A percentile compares a stretch with the other conserved stretches of the same genome.
These are phyloP conservation scores for Nothoprocta pentlandii DNA, from an alignment of 2,113 vertebrate species.

Conservation along the genomic window DNA sequence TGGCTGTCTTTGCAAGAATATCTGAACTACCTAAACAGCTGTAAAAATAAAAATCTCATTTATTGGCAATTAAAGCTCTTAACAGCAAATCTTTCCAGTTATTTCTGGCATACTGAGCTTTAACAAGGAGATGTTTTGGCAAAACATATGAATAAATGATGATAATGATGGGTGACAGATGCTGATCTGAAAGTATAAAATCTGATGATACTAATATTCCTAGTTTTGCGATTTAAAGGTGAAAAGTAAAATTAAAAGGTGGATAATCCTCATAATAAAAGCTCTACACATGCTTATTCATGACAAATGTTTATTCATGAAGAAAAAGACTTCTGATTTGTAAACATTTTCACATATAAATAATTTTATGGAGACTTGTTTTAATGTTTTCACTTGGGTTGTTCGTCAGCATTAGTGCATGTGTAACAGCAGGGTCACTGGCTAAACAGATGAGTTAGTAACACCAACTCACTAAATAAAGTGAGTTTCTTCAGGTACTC, in stretches of 20 bases:
- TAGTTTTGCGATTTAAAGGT: neutral
- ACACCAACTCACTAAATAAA: neutral
- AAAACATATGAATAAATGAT: neutral
- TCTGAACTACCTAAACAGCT: conserved; percentile 43
- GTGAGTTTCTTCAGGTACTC: neutral
- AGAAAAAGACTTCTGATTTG: neutral
- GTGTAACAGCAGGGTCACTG: neutral
- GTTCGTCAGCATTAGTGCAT: neutral
- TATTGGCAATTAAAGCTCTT: neutral
- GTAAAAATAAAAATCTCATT: conserved; percentile 56
- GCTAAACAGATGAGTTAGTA: neutral
- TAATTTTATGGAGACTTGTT: neutral
- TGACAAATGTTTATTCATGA: neutral
- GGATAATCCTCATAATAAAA: conserved; percentile 1
- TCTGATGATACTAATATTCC: neutral
- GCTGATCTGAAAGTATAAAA: neutral
- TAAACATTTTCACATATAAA: neutral
- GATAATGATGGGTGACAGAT: neutral
- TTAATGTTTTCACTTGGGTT: neutral
- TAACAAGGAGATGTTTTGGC: neutral
- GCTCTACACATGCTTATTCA: neutral
- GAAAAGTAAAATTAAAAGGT: neutral
- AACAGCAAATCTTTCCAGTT: neutral
- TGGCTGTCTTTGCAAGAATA: neutral
- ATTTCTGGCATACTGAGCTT: neutral